phyloP scores from a whole-genome alignment of 2,113 vertebrate genomes.

The Mesoclemmys tuberculata region DNA sequence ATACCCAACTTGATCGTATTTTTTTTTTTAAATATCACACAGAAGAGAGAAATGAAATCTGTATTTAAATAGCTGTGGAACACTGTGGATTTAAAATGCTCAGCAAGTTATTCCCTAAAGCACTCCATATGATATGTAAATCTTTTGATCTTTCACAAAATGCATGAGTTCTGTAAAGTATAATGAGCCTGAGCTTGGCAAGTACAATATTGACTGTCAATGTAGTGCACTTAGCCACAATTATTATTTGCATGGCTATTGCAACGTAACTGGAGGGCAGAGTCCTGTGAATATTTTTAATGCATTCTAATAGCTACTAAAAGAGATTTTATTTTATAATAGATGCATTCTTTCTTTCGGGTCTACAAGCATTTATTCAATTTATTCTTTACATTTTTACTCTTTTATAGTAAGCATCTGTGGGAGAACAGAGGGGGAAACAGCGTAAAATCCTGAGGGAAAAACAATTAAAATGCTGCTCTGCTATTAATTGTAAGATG shows the following conservation, averaged over 20 bases:
- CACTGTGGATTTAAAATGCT: conserved; percentile 81
- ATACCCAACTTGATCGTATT: conserved; percentile 62
- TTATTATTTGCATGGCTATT: conserved; percentile 80
- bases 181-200: conserved; percentile 80
- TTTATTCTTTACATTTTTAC: conserved; percentile 53
- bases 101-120: conserved; percentile 85
- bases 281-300: conserved; percentile 78
- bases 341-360: conserved; percentile 69
- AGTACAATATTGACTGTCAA: conserved; percentile 83
- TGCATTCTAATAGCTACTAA: conserved; percentile 73
- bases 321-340: conserved; percentile 79
- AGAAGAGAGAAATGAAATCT: conserved; percentile 77
- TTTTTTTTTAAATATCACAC: conserved; percentile 69
- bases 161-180: conserved; percentile 82
- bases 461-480: conserved; percentile 54
- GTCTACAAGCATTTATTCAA: conserved; percentile 64
- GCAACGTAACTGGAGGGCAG: conserved; percentile 78
- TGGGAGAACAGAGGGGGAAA: neutral
- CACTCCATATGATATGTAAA: conserved; percentile 85
- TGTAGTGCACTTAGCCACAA: conserved; percentile 79
- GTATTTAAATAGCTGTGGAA: conserved; percentile 78
- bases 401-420: neutral
- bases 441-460: conserved; percentile 15
- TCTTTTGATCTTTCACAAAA: conserved; percentile 86
- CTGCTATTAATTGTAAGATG: conserved; percentile 47